Conservation (phyloP, 2,113 vertebrate genomes). For the Scortum barcoo region DNA sequence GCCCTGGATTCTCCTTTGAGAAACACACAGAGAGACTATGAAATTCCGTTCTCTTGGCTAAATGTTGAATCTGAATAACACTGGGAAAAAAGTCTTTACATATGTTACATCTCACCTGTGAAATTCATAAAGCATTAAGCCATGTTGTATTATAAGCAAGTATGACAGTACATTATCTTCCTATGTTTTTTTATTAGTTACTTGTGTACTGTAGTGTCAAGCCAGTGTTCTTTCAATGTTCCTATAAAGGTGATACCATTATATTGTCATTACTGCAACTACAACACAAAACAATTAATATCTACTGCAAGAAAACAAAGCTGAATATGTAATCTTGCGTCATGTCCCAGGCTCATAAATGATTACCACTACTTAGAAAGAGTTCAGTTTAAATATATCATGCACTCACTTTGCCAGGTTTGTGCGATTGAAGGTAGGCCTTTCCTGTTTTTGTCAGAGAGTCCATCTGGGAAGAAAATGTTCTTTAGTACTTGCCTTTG, state of each 20-base stretch:
- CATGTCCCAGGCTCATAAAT: not conserved
- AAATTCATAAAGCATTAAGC: not conserved
- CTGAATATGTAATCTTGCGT: not conserved
- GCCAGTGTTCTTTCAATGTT: not conserved
- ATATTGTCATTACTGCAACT: not conserved
- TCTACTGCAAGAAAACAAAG: not conserved
- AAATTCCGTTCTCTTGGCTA: not conserved
- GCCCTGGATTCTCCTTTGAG: not conserved
- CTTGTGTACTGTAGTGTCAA: not conserved
- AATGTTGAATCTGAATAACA: not conserved
- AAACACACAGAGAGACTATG: not conserved
- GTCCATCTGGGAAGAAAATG: slow-evolving; percentile 70
- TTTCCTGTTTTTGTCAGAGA: slow-evolving; percentile 74
- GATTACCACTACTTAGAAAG: not conserved
- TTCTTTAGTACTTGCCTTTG: not conserved
- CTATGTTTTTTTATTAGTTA: not conserved
- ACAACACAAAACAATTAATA: not conserved
- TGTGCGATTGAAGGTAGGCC: slow-evolving; percentile 78
- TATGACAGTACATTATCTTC: not conserved
- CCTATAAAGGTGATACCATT: not conserved
- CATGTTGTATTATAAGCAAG: not conserved
- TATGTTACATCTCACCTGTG: not conserved
- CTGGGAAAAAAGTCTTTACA: not conserved
- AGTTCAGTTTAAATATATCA: not conserved
- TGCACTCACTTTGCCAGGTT: slow-evolving; percentile 79